These are phyloP conservation scores for Mycteria americana DNA, from an alignment of 2,797 vertebrate genomes.

Conservation along the genomic window DNA sequence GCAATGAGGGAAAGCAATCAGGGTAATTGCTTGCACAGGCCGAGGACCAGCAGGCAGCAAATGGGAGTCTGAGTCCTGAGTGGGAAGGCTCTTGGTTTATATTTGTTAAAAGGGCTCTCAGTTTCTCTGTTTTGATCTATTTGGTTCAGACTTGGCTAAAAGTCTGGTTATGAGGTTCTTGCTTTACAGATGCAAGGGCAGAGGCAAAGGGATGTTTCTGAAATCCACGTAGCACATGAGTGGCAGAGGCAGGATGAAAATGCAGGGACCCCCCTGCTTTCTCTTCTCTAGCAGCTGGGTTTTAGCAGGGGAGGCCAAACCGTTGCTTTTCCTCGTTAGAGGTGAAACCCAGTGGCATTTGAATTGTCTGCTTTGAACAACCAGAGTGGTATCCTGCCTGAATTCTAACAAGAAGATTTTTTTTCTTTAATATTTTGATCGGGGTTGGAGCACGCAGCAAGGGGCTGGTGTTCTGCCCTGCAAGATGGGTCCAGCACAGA, in stretches of 20 bases:
- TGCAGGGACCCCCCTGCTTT: not conserved
- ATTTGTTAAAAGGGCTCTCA: not conserved
- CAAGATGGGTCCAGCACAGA: not conserved
- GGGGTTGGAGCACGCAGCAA: not conserved
- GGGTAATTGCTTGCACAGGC: not conserved
- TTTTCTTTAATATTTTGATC: not conserved
- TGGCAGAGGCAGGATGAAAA: not conserved
- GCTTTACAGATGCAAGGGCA: not conserved
- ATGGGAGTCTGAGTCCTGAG: not conserved
- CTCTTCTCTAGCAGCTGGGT: not conserved
- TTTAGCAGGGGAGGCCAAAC: not conserved
- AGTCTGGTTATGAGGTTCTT: not conserved
- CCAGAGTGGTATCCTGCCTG: not conserved
- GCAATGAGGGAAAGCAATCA: not conserved
- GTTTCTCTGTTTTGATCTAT: not conserved
- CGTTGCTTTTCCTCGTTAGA: not conserved
- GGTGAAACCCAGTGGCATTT: not conserved
- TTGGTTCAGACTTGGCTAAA: not conserved
- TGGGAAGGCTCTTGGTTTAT: not conserved
- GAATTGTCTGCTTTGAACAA: not conserved
- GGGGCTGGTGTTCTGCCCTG: not conserved
- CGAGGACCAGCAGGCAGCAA: not conserved
- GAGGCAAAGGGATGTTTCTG: not conserved
- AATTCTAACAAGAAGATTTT: not conserved
- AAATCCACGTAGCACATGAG: not conserved